Conservation (phyloP, 2,797 vertebrate genomes). For the Tarsius wallacei region DNA sequence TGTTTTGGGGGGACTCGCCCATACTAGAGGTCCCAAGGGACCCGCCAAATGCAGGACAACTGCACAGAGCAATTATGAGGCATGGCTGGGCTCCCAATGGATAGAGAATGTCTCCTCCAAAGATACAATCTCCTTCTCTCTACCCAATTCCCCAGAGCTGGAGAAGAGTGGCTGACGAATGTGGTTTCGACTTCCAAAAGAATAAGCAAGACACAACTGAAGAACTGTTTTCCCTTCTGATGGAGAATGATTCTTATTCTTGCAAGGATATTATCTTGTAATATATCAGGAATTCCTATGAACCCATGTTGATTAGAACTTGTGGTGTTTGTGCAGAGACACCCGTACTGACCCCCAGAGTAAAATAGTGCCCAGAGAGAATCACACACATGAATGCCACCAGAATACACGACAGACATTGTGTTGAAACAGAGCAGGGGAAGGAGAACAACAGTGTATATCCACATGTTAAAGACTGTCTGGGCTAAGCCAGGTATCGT, state of each 20-base stretch:
- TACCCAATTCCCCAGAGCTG: neutral
- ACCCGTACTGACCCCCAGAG: neutral
- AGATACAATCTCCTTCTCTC: neutral
- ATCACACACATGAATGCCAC: neutral
- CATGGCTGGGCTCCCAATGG: neutral
- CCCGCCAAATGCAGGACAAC: neutral
- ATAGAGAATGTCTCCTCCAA: rapidly evolving
- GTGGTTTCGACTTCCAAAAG: neutral
- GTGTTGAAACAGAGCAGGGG: no score
- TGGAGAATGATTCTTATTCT: neutral
- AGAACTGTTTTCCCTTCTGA: neutral
- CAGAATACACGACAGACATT: neutral
- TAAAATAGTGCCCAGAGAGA: neutral
- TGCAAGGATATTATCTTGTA: neutral
- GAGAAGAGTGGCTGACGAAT: neutral
- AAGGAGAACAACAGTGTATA: neutral
- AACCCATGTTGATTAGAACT: neutral
- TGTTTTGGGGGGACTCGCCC: no score
- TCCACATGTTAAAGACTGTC: neutral
- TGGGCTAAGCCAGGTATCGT: no score
- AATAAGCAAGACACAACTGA: neutral
- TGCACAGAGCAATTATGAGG: neutral
- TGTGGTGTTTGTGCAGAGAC: neutral
- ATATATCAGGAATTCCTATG: neutral
- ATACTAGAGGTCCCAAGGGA: neutral